Conservation (phyloP, 2,113 vertebrate species). For the Myodes glareolus region DNA sequence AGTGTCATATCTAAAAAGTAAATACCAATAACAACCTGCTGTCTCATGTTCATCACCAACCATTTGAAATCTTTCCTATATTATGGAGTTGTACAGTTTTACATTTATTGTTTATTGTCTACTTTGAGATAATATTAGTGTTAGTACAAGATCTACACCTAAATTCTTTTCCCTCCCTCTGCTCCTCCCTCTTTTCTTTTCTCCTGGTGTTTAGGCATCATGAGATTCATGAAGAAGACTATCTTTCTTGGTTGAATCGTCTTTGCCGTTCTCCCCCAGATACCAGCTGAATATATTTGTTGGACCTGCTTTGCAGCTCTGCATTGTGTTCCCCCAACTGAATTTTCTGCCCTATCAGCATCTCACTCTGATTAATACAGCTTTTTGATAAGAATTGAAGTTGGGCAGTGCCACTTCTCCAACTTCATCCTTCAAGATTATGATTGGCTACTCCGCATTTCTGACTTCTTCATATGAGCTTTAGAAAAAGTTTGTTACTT, state of each 20-base stretch:
- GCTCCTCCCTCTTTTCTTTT: background rate
- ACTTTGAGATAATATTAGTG: background rate
- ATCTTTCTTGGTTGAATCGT: background rate
- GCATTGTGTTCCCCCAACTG: too few species aligned
- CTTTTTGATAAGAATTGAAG: background rate
- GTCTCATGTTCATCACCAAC: background rate
- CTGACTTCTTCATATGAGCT: background rate
- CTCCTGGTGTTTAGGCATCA: too few species aligned
- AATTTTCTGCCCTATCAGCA: background rate
- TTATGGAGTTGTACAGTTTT: background rate
- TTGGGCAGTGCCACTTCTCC: background rate
- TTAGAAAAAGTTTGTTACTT: background rate
- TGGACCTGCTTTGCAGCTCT: background rate
- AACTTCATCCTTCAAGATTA: background rate
- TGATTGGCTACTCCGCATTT: background rate
- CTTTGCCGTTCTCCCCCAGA: background rate
- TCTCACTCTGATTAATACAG: too few species aligned
- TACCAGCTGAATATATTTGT: background rate
- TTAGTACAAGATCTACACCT: background rate
- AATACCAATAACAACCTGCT: too few species aligned
- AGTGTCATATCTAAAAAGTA: background rate
- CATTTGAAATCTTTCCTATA: background rate
- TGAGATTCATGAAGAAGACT: background rate
- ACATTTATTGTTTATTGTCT: too few species aligned
- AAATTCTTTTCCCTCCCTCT: background rate